phyloP scores from a whole-genome alignment of 2,888 invertebrate species.

The Tetrapedia diversipes region DNA sequence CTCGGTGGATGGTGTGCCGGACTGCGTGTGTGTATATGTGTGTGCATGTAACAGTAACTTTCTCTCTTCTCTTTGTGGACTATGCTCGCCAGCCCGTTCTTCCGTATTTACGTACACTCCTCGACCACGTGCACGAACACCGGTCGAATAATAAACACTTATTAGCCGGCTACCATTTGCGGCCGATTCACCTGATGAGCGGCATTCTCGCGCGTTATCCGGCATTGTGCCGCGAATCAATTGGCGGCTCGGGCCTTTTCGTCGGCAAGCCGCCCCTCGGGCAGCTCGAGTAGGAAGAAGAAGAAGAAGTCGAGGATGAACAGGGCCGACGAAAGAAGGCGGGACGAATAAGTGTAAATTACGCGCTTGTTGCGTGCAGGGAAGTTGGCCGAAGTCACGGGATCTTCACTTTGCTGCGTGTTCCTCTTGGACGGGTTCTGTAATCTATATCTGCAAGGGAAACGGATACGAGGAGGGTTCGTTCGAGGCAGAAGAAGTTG shows the following conservation, averaged over 20 bases:
- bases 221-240: constrained; percentile 65
- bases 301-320: background rate
- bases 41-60: constrained; percentile 67
- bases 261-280: constrained; percentile 13
- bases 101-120: constrained; percentile 65
- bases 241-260: constrained; percentile 47
- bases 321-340: background rate
- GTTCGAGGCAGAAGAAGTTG: too few relatives aligned
- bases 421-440: too few relatives aligned
- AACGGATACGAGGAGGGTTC: too few relatives aligned
- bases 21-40: too few relatives aligned
- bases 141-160: constrained; percentile 70
- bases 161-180: constrained; percentile 76
- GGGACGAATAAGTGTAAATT: constrained; percentile 22
- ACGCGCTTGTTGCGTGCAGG: background rate
- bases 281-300: background rate
- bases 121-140: constrained; percentile 52
- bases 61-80: constrained; percentile 55
- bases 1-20: constrained; percentile 33
- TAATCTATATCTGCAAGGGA: too few relatives aligned
- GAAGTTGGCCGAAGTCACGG: background rate
- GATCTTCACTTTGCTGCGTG: background rate
- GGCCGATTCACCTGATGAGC: constrained; percentile 78
- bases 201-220: constrained; percentile 65
- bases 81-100: constrained; percentile 45